phyloP scores from a whole-genome alignment of 1,140 invertebrate species.

The Papilio xuthus region DNA sequence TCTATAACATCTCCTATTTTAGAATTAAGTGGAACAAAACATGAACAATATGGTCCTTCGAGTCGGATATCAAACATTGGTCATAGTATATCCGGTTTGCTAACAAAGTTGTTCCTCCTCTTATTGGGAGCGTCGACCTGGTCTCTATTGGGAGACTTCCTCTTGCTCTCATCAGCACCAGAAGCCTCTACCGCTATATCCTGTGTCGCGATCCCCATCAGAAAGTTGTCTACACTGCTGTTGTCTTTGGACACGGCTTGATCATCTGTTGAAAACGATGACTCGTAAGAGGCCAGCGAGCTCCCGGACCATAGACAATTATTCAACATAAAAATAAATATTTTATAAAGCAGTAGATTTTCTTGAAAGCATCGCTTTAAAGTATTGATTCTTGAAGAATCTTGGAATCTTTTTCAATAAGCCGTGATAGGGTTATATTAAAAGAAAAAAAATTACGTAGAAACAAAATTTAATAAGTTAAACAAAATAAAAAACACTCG shows the following conservation, averaged over 20 bases:
- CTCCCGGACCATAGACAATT: neutral
- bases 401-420: neutral
- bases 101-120: constrained; percentile 42
- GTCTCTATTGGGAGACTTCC: constrained; percentile 56
- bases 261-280: constrained; percentile 54
- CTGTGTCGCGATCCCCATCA: constrained; percentile 65
- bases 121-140: constrained; percentile 44
- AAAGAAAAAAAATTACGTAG: neutral
- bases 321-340: neutral
- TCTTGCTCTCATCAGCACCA: constrained; percentile 48
- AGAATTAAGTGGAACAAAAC: neutral
- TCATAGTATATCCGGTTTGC: constrained; percentile 40
- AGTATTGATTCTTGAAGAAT: neutral
- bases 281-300: neutral
- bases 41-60: neutral
- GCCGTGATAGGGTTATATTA: neutral
- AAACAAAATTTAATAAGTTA: neutral
- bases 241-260: constrained; percentile 51
- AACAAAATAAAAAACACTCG: neutral
- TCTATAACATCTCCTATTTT: neutral
- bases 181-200: constrained; percentile 56
- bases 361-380: neutral
- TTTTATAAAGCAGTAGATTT: neutral
- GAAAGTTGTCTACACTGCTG: constrained; percentile 58
- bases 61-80: neutral